These are phyloP conservation scores for Agelas oroides DNA, from an alignment of 37 sponge, comb jelly and placozoan genomes.

Conservation along the genomic window DNA sequence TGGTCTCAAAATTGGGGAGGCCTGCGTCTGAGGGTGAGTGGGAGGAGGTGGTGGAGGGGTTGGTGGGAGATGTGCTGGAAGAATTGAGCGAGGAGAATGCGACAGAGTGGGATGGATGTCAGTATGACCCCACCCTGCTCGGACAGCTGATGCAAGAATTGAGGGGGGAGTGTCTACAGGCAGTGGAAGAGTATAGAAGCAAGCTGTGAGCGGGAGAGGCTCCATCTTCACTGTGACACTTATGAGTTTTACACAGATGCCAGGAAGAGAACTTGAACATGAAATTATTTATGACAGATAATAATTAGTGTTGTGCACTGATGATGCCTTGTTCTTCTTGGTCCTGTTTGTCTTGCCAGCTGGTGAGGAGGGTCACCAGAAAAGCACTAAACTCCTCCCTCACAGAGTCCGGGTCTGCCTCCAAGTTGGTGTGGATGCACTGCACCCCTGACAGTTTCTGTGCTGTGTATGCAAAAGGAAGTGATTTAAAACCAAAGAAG, in stretches of 20 bases:
- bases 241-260: not conserved
- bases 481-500: too few relatives aligned
- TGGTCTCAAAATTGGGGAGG: conserved; percentile 42
- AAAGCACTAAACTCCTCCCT: conserved; percentile 59
- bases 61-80: conserved; percentile 47
- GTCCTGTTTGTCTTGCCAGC: conserved; percentile 53
- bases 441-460: conserved; percentile 21
- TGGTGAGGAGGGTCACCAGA: conserved; percentile 21
- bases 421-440: conserved; percentile 32
- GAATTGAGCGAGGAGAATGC: conserved; percentile 19
- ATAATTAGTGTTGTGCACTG: conserved; percentile 1
- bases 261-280: too few relatives aligned
- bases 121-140: not conserved
- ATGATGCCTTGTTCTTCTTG: conserved; percentile 46
- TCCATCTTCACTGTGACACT: not conserved
- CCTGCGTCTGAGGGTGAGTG: conserved; percentile 17
- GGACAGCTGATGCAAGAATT: not conserved
- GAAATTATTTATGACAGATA: too few relatives aligned
- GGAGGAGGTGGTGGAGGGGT: conserved; percentile 3
- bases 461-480: not conserved
- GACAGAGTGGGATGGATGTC: not conserved
- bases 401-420: conserved; percentile 55
- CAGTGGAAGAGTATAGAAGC: conserved; percentile 7
- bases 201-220: not conserved
- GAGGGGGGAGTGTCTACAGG: not conserved